Evolutionary conservation across 1,140 invertebrate species (phyloP).

Genomic region (Orchestia grillus): DNA sequence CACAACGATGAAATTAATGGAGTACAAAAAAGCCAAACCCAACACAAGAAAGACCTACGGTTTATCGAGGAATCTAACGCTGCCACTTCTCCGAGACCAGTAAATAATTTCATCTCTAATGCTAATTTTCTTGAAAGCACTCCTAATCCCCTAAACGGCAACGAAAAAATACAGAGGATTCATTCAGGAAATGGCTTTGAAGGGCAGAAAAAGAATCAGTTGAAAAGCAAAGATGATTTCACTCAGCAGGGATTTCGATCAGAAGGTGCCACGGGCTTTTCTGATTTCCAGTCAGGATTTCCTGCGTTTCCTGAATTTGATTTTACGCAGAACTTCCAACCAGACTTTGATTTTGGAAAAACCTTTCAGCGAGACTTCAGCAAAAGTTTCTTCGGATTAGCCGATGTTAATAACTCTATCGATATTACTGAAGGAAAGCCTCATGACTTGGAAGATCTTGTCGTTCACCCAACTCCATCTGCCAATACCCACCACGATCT

Average conservation of each 20-base stretch:
- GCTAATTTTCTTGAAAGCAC: neutral
- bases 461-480: neutral
- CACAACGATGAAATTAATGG: slow-evolving; percentile 43
- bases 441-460: neutral
- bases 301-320: slow-evolving; percentile 16
- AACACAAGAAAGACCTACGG: neutral
- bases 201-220: neutral
- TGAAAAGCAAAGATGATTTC: neutral
- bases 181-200: neutral
- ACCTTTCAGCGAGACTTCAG: neutral
- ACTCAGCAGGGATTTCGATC: neutral
- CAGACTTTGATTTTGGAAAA: slow-evolving; percentile 11
- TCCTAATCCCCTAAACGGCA: neutral
- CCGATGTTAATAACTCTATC: neutral
- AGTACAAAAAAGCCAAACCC: neutral
- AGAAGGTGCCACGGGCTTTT: neutral
- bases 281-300: neutral
- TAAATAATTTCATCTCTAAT: neutral
- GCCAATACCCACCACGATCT: neutral
- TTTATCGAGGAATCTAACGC: neutral
- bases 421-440: neutral
- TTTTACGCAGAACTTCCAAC: slow-evolving; percentile 4
- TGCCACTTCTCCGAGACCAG: neutral
- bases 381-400: neutral
- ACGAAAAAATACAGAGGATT: neutral